A percentile compares a stretch with the other conserved stretches of the same genome.
Conservation (phyloP, 1,140 invertebrate genomes). For the Magallana gigas region DNA sequence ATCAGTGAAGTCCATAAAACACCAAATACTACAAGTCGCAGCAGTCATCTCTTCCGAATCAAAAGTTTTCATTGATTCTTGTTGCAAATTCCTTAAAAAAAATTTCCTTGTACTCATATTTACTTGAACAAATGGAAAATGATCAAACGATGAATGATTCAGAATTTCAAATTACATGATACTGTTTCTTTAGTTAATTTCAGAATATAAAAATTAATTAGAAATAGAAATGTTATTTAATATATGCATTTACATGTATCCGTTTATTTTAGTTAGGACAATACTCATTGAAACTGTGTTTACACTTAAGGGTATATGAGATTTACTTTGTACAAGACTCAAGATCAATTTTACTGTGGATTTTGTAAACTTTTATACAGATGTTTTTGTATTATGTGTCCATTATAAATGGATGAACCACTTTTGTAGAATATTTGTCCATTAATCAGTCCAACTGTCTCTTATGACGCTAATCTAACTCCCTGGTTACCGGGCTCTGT, state of each 20-base stretch:
- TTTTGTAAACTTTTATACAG: neutral
- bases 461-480: conserved; percentile 1
- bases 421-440: neutral
- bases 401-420: neutral
- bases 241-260: too few species aligned
- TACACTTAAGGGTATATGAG: conserved; percentile 7
- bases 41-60: too few species aligned
- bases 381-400: conserved; percentile 1
- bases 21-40: too few species aligned
- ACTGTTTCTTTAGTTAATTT: too few species aligned
- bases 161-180: too few species aligned
- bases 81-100: too few species aligned
- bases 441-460: conserved; percentile 29
- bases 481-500: neutral
- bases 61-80: too few species aligned
- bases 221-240: too few species aligned
- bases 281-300: neutral
- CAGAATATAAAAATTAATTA: too few species aligned
- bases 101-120: too few species aligned
- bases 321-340: neutral
- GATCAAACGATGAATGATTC: too few species aligned
- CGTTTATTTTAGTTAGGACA: neutral
- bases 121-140: too few species aligned
- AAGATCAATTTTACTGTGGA: neutral
- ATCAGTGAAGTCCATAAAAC: neutral